A percentile compares a stretch with the other conserved stretches of the same genome.
Evolutionary conservation across 2,113 vertebrate species (phyloP).

Genomic region (Ramphastos sulfuratus): DNA sequence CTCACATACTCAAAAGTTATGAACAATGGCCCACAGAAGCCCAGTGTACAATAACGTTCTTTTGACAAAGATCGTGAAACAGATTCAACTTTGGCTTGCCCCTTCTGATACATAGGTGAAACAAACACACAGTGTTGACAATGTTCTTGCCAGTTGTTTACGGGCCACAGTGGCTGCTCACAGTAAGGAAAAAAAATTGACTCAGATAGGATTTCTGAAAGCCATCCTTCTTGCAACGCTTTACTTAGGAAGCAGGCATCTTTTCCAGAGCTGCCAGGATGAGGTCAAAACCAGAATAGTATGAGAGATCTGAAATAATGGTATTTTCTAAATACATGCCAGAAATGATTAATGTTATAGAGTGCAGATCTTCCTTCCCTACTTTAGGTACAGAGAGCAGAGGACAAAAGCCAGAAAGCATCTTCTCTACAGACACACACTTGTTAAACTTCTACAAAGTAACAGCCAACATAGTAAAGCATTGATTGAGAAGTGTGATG

Average conservation of each 20-base stretch:
- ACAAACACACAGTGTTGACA: neutral
- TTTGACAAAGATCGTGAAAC: neutral
- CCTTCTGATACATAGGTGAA: neutral
- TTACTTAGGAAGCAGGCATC: neutral
- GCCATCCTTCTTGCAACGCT: neutral
- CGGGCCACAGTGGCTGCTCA: neutral
- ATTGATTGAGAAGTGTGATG: neutral
- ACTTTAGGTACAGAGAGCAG: neutral
- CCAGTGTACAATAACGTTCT: neutral
- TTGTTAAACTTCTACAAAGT: neutral
- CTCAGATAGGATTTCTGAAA: neutral
- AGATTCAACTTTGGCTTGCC: neutral
- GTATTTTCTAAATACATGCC: conserved; percentile 26
- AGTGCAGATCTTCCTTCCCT: neutral
- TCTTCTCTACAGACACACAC: neutral
- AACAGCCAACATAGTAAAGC: neutral
- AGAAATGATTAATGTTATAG: conserved; percentile 38
- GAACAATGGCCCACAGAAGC: neutral
- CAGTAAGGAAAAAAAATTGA: neutral
- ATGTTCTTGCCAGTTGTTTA: neutral
- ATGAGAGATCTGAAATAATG: conserved; percentile 24
- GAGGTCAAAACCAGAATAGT: conserved; percentile 25
- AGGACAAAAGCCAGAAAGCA: neutral
- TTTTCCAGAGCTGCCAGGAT: conserved; percentile 1
- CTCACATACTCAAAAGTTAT: neutral